Conservation (phyloP, 2,888 invertebrate species). For the Petrophora chlorosata region DNA sequence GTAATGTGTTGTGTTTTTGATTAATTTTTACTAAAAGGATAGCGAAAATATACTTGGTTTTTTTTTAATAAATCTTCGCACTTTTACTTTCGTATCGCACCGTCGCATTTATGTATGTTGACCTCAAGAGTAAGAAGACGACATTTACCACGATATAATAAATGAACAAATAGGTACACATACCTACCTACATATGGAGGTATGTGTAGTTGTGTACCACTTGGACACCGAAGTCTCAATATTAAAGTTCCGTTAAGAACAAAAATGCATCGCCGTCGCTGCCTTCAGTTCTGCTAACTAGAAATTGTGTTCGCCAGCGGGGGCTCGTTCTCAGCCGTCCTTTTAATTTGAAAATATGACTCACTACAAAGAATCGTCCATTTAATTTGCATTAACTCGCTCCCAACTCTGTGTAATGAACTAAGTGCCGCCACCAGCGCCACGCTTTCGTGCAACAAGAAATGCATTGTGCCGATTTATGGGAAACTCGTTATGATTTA, state of each 20-base stretch:
- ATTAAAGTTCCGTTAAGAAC: slow-evolving; percentile 6
- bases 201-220: too few relatives aligned
- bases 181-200: too few relatives aligned
- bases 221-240: too few relatives aligned
- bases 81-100: too few relatives aligned
- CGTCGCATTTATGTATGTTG: too few relatives aligned
- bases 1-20: too few relatives aligned
- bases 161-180: too few relatives aligned
- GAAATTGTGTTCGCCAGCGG: slow-evolving; percentile 72
- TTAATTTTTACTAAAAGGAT: too few relatives aligned
- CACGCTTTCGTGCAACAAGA: slow-evolving; percentile 37
- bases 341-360: slow-evolving; percentile 76
- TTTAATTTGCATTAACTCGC: slow-evolving; percentile 68
- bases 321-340: slow-evolving; percentile 55
- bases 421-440: slow-evolving; percentile 44
- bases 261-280: slow-evolving; percentile 30
- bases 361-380: slow-evolving; percentile 63
- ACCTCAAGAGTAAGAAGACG: too few relatives aligned
- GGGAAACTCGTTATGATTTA: slow-evolving; percentile 2
- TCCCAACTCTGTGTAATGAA: slow-evolving; percentile 46
- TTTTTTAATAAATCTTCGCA: too few relatives aligned
- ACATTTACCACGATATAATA: too few relatives aligned
- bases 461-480: slow-evolving; percentile 29
- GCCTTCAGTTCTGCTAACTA: slow-evolving; percentile 48
- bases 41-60: too few relatives aligned